Evolutionary conservation across 2,888 invertebrate species (phyloP).

Genomic region (Tridacna gigas): DNA sequence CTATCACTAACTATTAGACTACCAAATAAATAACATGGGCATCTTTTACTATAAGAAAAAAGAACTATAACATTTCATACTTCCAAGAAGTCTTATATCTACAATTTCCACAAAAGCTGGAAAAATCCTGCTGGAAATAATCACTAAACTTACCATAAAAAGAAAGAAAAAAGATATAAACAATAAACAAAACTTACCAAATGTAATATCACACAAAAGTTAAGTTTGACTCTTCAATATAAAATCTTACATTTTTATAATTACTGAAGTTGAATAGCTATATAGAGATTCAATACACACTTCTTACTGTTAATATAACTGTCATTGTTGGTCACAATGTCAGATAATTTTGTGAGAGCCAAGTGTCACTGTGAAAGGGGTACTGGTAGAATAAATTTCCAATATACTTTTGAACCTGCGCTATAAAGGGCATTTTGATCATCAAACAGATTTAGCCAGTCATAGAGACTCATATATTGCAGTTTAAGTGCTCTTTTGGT

Average conservation of each 20-base stretch:
- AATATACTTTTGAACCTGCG: neutral
- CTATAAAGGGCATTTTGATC: too few relatives aligned
- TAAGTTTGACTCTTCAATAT: constrained; percentile 12
- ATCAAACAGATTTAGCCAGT: too few relatives aligned
- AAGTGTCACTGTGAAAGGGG: neutral
- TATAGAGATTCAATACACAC: constrained; percentile 22
- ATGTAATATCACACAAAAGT: neutral
- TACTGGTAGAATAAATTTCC: neutral
- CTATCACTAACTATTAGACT: too few relatives aligned
- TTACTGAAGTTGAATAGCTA: constrained; percentile 10
- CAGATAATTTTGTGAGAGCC: constrained; percentile 1
- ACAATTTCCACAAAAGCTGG: too few relatives aligned
- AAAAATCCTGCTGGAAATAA: too few relatives aligned
- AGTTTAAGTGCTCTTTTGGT: too few relatives aligned
- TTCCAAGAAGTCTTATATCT: too few relatives aligned
- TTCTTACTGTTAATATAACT: constrained; percentile 19
- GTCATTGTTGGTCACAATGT: constrained; percentile 28
- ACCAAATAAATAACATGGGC: too few relatives aligned
- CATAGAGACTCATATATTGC: too few relatives aligned
- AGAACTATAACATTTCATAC: too few relatives aligned
- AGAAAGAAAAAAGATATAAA: neutral
- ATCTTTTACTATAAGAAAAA: too few relatives aligned
- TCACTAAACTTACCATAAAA: too few relatives aligned
- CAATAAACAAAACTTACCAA: neutral
- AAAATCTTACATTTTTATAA: constrained; percentile 19